Conservation (phyloP, 2,888 invertebrate genomes). For the Plebejus anna region DNA sequence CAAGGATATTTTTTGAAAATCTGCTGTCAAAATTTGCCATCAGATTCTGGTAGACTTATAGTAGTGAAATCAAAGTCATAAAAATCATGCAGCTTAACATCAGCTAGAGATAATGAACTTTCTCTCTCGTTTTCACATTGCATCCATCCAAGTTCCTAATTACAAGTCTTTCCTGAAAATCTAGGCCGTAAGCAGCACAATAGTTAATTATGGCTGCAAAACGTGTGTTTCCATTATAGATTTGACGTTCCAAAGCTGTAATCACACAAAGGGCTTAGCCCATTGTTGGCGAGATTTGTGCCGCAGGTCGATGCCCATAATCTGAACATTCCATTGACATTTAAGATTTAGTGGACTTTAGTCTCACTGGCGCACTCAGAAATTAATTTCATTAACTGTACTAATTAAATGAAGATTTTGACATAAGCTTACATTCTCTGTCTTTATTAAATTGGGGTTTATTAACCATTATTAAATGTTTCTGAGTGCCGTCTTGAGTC, state of each 20-base stretch:
- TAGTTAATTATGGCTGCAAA: background rate
- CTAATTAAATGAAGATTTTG: too few relatives aligned
- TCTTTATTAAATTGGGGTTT: too few relatives aligned
- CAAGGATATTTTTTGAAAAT: too few relatives aligned
- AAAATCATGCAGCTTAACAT: background rate
- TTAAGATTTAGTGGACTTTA: background rate
- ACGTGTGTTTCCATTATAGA: conserved; percentile 9
- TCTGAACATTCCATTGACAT: conserved; percentile 5
- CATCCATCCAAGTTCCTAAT: background rate
- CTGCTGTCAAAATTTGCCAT: too few relatives aligned
- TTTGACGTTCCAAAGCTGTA: conserved; percentile 9
- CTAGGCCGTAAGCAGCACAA: background rate
- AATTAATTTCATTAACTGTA: too few relatives aligned
- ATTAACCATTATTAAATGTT: too few relatives aligned
- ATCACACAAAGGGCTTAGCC: conserved; percentile 20
- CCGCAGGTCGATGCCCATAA: background rate
- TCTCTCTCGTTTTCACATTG: background rate
- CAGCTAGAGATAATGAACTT: background rate
- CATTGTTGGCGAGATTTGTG: conserved; percentile 8
- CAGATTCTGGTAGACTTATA: too few relatives aligned
- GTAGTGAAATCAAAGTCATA: background rate
- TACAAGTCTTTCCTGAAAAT: background rate
- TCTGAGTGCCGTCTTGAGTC: too few relatives aligned
- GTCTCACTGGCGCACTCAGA: background rate
- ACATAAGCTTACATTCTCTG: too few relatives aligned